These are phyloP conservation scores for Capricornis sumatraensis DNA, from an alignment of 2,113 vertebrate species.

Conservation along the genomic window DNA sequence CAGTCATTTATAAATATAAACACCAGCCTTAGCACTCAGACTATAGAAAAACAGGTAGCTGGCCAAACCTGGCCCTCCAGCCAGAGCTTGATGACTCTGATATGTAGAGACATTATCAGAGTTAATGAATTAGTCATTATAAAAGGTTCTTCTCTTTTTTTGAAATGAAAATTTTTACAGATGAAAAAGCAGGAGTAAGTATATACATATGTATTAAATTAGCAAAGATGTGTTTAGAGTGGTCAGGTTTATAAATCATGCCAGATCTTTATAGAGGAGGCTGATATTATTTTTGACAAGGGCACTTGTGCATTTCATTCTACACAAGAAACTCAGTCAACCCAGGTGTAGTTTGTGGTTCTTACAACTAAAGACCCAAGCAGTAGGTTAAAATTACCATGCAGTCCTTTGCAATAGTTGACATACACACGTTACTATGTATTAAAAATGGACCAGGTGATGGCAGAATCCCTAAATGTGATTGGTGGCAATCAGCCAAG, in stretches of 20 bases:
- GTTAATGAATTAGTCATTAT: not conserved
- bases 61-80: not conserved
- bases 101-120: not conserved
- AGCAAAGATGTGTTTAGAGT: not conserved
- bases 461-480: not conserved
- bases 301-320: not conserved
- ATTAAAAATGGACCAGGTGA: not conserved
- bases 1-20: not conserved
- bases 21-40: not conserved
- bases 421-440: not conserved
- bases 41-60: not conserved
- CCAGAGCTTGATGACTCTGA: not conserved
- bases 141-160: constrained; percentile 20
- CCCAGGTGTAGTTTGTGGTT: not conserved
- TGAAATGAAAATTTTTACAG: not conserved
- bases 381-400: not conserved
- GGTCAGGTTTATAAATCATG: not conserved
- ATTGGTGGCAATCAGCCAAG: not conserved
- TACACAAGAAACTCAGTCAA: not conserved
- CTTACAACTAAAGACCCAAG: not conserved
- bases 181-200: not conserved
- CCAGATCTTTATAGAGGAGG: not conserved
- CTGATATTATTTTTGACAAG: not conserved
- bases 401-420: not conserved
- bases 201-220: not conserved